Conservation (phyloP, 1,140 invertebrate genomes). For the Hyles vespertilio region DNA sequence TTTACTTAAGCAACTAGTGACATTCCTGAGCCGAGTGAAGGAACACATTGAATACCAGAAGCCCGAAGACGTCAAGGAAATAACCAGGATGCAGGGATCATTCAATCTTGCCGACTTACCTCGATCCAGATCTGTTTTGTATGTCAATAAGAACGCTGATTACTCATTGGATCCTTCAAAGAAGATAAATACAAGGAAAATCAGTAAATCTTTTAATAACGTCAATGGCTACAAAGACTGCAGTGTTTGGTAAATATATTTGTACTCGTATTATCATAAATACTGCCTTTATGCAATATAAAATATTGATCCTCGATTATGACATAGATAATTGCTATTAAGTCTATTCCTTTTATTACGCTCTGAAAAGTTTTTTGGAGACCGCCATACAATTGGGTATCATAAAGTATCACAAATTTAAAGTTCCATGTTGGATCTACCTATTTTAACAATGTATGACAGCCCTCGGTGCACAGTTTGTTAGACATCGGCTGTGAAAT, state of each 20-base stretch:
- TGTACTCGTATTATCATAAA: neutral
- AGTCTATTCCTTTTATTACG: too few species aligned
- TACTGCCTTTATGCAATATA: too few species aligned
- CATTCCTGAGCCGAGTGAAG: conserved; percentile 84
- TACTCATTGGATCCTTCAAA: conserved; percentile 43
- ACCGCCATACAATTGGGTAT: too few species aligned
- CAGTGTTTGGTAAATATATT: conserved; percentile 46
- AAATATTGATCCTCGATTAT: too few species aligned
- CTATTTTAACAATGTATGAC: too few species aligned
- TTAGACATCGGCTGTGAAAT: too few species aligned
- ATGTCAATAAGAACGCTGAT: conserved; percentile 60
- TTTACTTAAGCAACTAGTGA: conserved; percentile 85
- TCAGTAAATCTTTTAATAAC: conserved; percentile 66
- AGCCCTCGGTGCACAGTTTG: too few species aligned
- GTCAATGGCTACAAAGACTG: conserved; percentile 62
- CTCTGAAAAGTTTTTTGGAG: too few species aligned
- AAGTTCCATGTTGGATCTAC: too few species aligned
- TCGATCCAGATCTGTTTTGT: conserved; percentile 53
- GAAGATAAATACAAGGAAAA: conserved; percentile 59
- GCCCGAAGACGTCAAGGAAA: conserved; percentile 36
- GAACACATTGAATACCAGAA: conserved; percentile 77
- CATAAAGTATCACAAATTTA: too few species aligned
- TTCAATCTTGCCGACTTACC: conserved; percentile 74
- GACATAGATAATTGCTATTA: too few species aligned
- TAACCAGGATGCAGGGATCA: conserved; percentile 50